Percentiles rank a stretch among this genome's conserved stretches.
Conservation (phyloP, 1,140 invertebrate genomes). For the Nebria ingens region DNA sequence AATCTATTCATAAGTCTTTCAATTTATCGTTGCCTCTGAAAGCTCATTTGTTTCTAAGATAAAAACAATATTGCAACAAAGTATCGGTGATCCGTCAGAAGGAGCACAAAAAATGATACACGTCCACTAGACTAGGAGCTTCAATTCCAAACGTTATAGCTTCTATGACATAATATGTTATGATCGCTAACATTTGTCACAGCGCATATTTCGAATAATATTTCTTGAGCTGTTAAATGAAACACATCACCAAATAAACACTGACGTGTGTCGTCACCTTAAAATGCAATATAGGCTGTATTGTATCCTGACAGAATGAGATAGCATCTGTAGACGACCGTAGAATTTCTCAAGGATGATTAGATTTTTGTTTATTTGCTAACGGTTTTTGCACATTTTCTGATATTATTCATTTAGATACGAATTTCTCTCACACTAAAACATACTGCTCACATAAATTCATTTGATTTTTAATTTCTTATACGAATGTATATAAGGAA, state of each 20-base stretch:
- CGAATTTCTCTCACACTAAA: neutral
- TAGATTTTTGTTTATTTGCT: neutral
- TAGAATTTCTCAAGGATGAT: neutral
- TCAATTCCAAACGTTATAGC: neutral
- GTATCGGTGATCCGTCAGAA: neutral
- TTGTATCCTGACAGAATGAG: neutral
- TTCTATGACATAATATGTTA: neutral
- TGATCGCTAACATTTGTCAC: neutral
- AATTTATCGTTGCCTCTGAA: neutral
- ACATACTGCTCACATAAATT: too few species aligned
- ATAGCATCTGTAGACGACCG: neutral
- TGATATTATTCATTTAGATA: neutral
- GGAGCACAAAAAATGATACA: neutral
- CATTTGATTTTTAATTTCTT: too few species aligned
- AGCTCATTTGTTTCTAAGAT: neutral
- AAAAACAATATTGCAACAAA: neutral
- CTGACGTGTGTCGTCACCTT: neutral
- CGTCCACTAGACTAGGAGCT: neutral
- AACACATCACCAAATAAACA: neutral
- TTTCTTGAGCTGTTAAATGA: constrained; percentile 3
- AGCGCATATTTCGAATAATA: constrained; percentile 3
- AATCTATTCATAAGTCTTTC: neutral
- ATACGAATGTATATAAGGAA: too few species aligned
- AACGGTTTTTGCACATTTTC: too few species aligned
- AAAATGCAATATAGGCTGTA: neutral